A percentile compares a stretch with the other conserved stretches of the same genome.
Evolutionary conservation across 1,140 invertebrate genomes (phyloP).

Genomic region (Halotydeus destructor): DNA sequence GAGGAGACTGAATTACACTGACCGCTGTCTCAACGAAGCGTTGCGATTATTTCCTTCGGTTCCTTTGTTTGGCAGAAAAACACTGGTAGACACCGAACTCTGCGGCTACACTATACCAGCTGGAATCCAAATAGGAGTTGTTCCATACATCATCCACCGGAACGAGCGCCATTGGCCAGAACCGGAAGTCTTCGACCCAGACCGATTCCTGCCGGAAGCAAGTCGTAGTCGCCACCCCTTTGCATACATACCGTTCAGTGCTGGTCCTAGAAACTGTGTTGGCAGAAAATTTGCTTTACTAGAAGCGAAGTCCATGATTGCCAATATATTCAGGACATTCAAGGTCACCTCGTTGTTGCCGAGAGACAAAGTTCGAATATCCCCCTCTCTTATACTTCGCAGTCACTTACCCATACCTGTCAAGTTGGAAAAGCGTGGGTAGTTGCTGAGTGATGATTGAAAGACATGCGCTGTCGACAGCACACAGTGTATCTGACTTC

Average conservation of each 20-base stretch:
- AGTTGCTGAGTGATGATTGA: no score
- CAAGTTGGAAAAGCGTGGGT: no score
- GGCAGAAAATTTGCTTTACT: slow-evolving; percentile 33
- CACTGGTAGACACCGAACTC: slow-evolving; percentile 26
- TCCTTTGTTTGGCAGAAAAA: slow-evolving; percentile 33
- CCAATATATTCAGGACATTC: slow-evolving; percentile 22
- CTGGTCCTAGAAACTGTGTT: slow-evolving; percentile 45
- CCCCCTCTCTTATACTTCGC: slow-evolving; percentile 19
- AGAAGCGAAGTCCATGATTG: slow-evolving; percentile 31
- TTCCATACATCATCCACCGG: slow-evolving; percentile 27
- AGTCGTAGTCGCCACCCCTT: slow-evolving; percentile 36
- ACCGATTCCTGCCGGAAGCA: slow-evolving; percentile 23
- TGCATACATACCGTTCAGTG: slow-evolving; percentile 50
- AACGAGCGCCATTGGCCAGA: slow-evolving; percentile 20
- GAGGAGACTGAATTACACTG: slow-evolving; percentile 42
- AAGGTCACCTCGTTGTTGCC: slow-evolving; percentile 13
- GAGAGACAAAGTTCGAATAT: slow-evolving; percentile 12
- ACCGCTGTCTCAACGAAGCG: slow-evolving; percentile 39
- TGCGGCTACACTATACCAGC: slow-evolving; percentile 30
- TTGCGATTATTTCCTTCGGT: slow-evolving; percentile 25
- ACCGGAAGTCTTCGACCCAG: slow-evolving; percentile 27
- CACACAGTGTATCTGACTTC: no score
- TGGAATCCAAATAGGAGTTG: slow-evolving; percentile 27
- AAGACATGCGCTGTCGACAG: no score
- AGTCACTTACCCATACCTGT: no score